A percentile compares a stretch with the other conserved stretches of the same genome.
phyloP scores from a whole-genome alignment of 2,113 vertebrate species.

The Hippopotamus amphibius region DNA sequence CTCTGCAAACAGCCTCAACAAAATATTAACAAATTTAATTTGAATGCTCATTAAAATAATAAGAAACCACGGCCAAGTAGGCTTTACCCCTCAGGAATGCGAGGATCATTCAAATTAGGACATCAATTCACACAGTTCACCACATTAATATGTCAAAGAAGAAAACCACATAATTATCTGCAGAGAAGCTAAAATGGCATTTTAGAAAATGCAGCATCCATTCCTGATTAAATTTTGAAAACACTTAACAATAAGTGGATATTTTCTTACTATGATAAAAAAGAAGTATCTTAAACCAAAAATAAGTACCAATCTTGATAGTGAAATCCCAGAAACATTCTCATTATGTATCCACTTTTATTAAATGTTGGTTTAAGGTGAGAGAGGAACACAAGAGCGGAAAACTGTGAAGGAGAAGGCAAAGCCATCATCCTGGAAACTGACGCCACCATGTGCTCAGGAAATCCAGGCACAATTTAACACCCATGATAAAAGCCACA shows the following conservation, averaged over 20 bases:
- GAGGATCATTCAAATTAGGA: constrained; percentile 14
- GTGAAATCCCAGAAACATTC: neutral
- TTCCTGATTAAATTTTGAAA: neutral
- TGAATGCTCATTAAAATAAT: constrained; percentile 25
- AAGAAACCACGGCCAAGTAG: neutral
- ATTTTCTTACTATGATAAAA: constrained; percentile 20
- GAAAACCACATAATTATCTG: neutral
- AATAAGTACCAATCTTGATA: neutral
- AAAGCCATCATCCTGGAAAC: neutral
- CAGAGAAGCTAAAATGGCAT: neutral
- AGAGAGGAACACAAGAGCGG: neutral
- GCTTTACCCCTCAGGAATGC: neutral
- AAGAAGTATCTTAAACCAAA: neutral
- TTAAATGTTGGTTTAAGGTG: neutral
- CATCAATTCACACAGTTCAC: neutral
- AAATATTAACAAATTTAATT: constrained; percentile 13
- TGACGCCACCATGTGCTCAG: rapidly evolving
- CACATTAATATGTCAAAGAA: neutral
- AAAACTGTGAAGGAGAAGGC: neutral
- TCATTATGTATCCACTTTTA: neutral
- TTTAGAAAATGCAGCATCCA: neutral
- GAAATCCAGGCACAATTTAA: neutral
- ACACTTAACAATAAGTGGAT: neutral
- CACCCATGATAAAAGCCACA: rapidly evolving
- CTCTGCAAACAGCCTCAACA: neutral